Evolutionary conservation across 2,797 vertebrate genomes (phyloP).

Genomic region (Muscicapa comitata): DNA sequence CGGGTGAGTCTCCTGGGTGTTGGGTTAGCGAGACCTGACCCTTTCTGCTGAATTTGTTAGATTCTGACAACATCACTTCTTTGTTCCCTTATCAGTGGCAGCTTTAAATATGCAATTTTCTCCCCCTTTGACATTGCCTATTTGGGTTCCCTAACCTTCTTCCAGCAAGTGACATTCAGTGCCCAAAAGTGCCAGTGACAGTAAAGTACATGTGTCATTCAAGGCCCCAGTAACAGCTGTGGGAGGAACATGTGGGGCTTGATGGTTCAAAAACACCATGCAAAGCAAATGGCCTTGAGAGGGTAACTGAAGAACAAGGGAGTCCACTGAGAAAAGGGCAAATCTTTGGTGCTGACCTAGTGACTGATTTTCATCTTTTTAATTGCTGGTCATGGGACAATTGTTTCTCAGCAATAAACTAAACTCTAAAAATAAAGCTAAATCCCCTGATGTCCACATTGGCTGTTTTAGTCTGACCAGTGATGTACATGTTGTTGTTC

Average conservation of each 20-base stretch:
- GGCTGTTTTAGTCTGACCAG: not conserved
- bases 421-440: slow-evolving; percentile 14
- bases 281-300: not conserved
- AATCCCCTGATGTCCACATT: not conserved
- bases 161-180: not conserved
- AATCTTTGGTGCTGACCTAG: not conserved
- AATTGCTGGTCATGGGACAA: not conserved
- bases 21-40: not conserved
- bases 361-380: not conserved
- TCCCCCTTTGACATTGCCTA: not conserved
- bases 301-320: not conserved
- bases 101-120: not conserved
- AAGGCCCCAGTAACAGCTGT: not conserved
- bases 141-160: not conserved
- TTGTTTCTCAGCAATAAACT: not conserved
- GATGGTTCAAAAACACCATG: not conserved
- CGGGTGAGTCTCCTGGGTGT: slow-evolving; percentile 69
- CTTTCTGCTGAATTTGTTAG: not conserved
- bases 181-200: not conserved
- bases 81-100: not conserved
- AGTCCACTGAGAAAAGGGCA: not conserved
- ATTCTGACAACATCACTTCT: not conserved
- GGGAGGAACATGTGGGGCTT: not conserved
- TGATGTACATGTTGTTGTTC: not conserved
- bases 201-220: not conserved